Percentiles rank a stretch among this genome's conserved stretches.
phyloP scores from a whole-genome alignment of 1,140 invertebrate genomes.

The Atopsyche davidsoni region DNA sequence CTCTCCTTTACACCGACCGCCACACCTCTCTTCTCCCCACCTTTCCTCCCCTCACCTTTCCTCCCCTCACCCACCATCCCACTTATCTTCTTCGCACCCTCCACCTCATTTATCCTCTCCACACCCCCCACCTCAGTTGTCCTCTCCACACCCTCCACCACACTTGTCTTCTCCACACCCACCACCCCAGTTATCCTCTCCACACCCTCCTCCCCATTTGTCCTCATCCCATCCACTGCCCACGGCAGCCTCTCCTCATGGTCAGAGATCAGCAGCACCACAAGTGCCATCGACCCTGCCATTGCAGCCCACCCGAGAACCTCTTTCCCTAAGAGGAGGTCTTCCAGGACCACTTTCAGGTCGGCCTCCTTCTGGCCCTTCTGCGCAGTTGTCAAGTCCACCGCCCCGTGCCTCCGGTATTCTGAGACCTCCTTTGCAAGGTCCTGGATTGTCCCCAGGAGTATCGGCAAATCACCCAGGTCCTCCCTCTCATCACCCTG shows the following conservation, averaged over 20 bases:
- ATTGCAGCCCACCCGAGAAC: no score
- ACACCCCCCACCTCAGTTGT: constrained; percentile 1
- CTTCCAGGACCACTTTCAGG: no score
- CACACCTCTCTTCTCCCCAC: constrained; percentile 2
- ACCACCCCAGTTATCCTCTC: constrained; percentile 1
- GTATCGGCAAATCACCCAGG: no score
- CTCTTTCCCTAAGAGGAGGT: no score
- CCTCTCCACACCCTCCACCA: not conserved
- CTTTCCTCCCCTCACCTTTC: not conserved
- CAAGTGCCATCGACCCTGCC: constrained; percentile 23
- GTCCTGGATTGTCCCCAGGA: no score
- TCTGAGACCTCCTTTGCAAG: not conserved
- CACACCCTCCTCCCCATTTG: not conserved
- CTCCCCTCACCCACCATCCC: constrained; percentile 7
- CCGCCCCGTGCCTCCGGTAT: no score
- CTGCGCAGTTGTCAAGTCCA: no score
- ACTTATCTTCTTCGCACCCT: constrained; percentile 8
- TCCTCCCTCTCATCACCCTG: constrained; percentile 1
- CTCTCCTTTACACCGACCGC: not conserved
- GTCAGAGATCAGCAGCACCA: constrained; percentile 7
- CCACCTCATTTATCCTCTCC: not conserved
- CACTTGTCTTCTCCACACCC: not conserved
- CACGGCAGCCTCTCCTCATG: not conserved
- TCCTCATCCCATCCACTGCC: not conserved
- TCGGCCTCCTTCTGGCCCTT: not conserved